These are phyloP conservation scores for Euura lappo DNA, from an alignment of 1,140 invertebrate species.

Conservation along the genomic window DNA sequence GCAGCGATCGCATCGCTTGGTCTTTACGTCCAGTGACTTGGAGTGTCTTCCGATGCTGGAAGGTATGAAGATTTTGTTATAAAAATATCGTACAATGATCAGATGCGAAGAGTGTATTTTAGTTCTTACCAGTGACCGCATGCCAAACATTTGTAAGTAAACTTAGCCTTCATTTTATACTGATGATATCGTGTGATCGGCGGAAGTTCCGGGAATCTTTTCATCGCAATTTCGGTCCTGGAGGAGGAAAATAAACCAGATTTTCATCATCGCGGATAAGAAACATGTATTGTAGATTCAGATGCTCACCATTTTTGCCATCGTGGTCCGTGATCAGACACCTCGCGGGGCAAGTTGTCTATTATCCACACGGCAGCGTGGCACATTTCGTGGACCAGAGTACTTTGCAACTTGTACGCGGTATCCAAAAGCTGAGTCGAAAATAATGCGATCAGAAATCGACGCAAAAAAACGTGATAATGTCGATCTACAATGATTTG, in stretches of 20 bases:
- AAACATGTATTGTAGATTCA: neutral
- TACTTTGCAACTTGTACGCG: slow-evolving; percentile 81
- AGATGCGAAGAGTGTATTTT: slow-evolving; percentile 12
- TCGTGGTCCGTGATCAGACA: slow-evolving; percentile 79
- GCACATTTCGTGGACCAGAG: slow-evolving; percentile 90
- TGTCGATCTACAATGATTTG: slow-evolving; percentile 64
- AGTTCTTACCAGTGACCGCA: slow-evolving; percentile 73
- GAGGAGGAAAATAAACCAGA: slow-evolving; percentile 36
- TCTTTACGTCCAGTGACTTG: slow-evolving; percentile 81
- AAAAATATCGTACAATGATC: neutral
- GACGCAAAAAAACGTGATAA: slow-evolving; percentile 6
- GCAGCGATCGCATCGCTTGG: slow-evolving; percentile 82
- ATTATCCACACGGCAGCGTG: slow-evolving; percentile 89
- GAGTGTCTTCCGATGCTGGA: slow-evolving; percentile 82
- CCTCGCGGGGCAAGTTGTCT: slow-evolving; percentile 73
- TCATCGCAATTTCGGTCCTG: slow-evolving; percentile 75
- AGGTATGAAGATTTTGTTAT: slow-evolving; percentile 10
- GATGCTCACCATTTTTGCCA: slow-evolving; percentile 81
- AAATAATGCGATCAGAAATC: slow-evolving; percentile 8
- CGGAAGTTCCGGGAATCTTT: slow-evolving; percentile 79
- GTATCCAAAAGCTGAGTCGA: slow-evolving; percentile 65
- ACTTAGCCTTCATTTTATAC: slow-evolving; percentile 86
- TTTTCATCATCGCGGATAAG: slow-evolving; percentile 11
- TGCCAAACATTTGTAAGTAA: slow-evolving; percentile 79
- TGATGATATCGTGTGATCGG: slow-evolving; percentile 81